phyloP scores from a whole-genome alignment of 2,797 vertebrate genomes.

The Sebastes aleutianus region DNA sequence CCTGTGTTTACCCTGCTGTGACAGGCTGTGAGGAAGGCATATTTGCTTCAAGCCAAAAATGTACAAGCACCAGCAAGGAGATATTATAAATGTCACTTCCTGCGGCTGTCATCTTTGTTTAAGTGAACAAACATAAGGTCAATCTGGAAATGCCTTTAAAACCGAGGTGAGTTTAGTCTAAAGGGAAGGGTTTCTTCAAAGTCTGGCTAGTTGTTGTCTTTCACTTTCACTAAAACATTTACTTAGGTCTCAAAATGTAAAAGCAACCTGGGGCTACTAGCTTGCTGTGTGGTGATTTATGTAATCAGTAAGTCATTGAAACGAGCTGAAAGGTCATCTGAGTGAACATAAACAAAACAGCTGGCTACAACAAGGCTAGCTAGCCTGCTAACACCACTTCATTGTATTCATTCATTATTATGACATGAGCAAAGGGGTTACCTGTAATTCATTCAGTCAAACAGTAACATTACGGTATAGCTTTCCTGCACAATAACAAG shows the following conservation, averaged over 20 bases:
- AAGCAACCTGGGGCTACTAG: no score
- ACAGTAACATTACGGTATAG: no score
- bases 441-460: no score
- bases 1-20: not conserved
- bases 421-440: not conserved
- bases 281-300: not conserved
- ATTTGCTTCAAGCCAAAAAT: no score
- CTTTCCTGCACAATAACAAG: not conserved
- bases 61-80: not conserved
- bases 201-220: fast-evolving
- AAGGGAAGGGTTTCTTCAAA: not conserved
- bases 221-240: not conserved
- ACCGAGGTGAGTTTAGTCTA: fast-evolving
- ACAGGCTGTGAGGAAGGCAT: not conserved
- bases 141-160: not conserved
- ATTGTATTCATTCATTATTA: fast-evolving
- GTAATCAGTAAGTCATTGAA: not conserved
- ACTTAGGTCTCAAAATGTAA: not conserved
- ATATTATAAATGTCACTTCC: not conserved
- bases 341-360: not conserved
- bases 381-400: not conserved
- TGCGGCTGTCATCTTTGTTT: not conserved
- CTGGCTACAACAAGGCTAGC: not conserved
- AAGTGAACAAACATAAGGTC: not conserved
- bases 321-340: not conserved